Evolutionary conservation across 2,888 invertebrate genomes (phyloP), one percentile per base, ranked within the genome.

Genomic region (Dioctria rufipes): DNA sequence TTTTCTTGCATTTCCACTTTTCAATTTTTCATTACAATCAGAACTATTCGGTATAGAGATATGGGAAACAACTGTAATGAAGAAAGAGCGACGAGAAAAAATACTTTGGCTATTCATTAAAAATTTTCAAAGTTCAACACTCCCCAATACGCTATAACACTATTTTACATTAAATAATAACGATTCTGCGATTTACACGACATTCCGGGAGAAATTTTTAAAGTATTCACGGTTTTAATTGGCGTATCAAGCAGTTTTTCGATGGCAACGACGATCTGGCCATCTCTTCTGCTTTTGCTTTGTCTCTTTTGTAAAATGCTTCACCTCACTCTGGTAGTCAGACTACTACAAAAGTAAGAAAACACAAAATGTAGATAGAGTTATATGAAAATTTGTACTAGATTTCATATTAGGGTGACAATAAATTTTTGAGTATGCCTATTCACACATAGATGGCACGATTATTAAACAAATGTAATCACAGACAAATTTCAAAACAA

Each of bases 321-420:
- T 60, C 61, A 63, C 63, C 63, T 77, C 63, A 77, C 63, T 46
- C 43, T 77, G 49, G 49, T 77, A n/a, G 77, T 25, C 25, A 1
- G 25, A 2, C 25, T 25, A 25, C 25, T 25, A 25, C 25, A 39
- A 40, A 13, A 77, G 61, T 37, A 77, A 63, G 37, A n/a, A 46
- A 39, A 25, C 40, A 60, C 42, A 43, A 42, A 9, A 9, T 9
- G 9, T 39, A 37, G 2, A 40, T 75, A 75, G 73, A 75, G 60
- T 13, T 4, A n/a, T 5, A 25, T 3, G 9, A 3, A 8, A 11
- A n/a, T 75, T 60, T 60, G 73, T 75, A 75, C 42, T 25, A 75
- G 60, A 60, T 11, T 54, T 6, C 54, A 11, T 8, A 54, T 54
- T 54, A 4, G 25, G 9, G 49, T 6, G 11, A 54, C 37, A n/a